Percentiles rank a stretch among this genome's conserved stretches.
phyloP scores from a whole-genome alignment of 30 jellyfish, hydroid and myxozoan genomes.

The Phacellophora camtschatica region DNA sequence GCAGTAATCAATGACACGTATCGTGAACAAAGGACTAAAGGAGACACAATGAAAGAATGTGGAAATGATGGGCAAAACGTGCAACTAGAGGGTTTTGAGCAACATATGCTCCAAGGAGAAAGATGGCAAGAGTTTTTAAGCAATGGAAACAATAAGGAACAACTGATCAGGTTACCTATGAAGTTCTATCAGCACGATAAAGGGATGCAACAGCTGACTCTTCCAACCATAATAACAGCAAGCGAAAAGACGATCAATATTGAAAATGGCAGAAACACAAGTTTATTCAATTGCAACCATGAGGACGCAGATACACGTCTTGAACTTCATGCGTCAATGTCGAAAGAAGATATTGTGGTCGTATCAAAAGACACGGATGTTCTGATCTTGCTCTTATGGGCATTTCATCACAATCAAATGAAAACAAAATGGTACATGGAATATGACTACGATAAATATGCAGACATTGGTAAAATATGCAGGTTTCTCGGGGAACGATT shows the following conservation, averaged over 20 bases:
- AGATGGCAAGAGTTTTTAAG: not conserved
- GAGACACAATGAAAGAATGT: not conserved
- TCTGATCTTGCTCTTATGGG: not conserved
- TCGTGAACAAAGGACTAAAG: not conserved
- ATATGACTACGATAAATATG: not conserved
- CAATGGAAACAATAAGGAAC: not conserved
- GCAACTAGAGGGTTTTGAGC: not conserved
- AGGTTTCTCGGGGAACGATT: not conserved
- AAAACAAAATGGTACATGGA: not conserved
- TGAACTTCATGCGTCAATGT: not conserved
- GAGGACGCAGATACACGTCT: slow-evolving; percentile 14
- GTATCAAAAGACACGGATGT: not conserved
- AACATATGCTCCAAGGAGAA: not conserved
- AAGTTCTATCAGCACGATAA: not conserved
- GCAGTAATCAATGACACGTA: slow-evolving; percentile 29
- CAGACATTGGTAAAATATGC: not conserved
- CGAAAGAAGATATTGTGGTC: not conserved
- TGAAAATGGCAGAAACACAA: not conserved
- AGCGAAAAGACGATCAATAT: not conserved
- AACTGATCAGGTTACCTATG: not conserved
- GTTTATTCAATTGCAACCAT: not conserved
- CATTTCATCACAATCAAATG: no score
- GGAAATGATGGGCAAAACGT: not conserved
- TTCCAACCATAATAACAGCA: not conserved
- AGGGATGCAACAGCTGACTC: not conserved